phyloP scores from a whole-genome alignment of 2,888 invertebrate genomes.

The Diaprepes abbreviatus region DNA sequence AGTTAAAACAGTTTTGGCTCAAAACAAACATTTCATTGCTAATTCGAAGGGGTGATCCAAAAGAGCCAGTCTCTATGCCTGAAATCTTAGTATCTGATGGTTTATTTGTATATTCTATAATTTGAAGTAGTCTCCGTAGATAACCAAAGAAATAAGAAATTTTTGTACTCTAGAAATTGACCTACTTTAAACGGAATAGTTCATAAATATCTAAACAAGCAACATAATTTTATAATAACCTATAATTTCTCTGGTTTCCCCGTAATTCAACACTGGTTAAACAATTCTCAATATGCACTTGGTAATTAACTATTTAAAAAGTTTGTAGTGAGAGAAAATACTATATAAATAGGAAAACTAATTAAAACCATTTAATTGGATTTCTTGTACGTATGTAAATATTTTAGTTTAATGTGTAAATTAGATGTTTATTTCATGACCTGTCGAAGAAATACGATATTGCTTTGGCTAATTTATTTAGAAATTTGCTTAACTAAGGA shows the following conservation, averaged over 20 bases:
- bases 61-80: no score
- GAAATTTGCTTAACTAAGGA: not conserved
- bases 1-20: no score
- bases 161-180: no score
- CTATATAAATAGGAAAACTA: not conserved
- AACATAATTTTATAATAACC: not conserved
- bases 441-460: not conserved
- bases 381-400: slow-evolving; percentile 5
- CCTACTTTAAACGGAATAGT: not conserved
- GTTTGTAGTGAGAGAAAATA: not conserved
- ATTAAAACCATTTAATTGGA: not conserved
- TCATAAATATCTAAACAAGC: not conserved
- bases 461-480: slow-evolving; percentile 2
- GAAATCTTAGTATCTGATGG: no score
- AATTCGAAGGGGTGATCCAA: no score
- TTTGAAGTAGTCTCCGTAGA: no score
- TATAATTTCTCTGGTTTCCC: no score
- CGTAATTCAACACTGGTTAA: no score
- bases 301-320: not conserved
- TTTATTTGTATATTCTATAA: no score
- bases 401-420: not conserved
- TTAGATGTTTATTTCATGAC: slow-evolving; percentile 22
- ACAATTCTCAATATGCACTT: not conserved
- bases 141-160: no score
- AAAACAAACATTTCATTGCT: no score